Evolutionary conservation across 2,797 vertebrate species (phyloP), one percentile per base, ranked within the genome.

Genomic region (Podargus strigoides): DNA sequence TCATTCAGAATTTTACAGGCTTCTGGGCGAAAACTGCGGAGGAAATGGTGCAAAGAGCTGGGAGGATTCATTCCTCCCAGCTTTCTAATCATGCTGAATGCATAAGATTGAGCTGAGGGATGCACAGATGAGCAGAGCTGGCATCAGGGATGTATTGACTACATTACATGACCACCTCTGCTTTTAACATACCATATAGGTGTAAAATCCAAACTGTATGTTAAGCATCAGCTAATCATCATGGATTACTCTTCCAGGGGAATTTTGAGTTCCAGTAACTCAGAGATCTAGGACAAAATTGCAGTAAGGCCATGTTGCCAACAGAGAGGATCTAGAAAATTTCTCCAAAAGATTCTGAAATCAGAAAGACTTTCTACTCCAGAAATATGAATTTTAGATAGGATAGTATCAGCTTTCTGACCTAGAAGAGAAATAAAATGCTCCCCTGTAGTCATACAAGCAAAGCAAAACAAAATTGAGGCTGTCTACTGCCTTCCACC

Each of bases 131-230:
- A 62, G 6, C 1, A 1, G 36, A 91, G 32, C 8, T 70, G 13
- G 14, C 1, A 0, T 69, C n/a, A 28, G 5, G 22, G 8, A 3
- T 37, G 3, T 49, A 63, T 14, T 67, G 34, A 22, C 34, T 37
- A 37, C 8, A 22, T 3, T 56, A 27, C 11, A 44, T 41, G 9
- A 56, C 10, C 16, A 56, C 5, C 3, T 46, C 53, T 79, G 22
- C 27, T 88, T 85, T 59, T 63, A 34, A 53, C 7, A 30, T 32
- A 26, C 7, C 2, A 3, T 21, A n/a, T 5, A 85, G 21, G 4
- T 39, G 9, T 52, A 49, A 58, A 82, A 56, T 14, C 7, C 24
- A 85, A 79, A 66, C 12, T 73, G 2, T 14, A 18, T 18, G 21
- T 69, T 41, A 23, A 83, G 39, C 5, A 36, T 30, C 12, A 53